Percentiles rank a stretch among this genome's conserved stretches.
phyloP scores from a whole-genome alignment of 2,113 vertebrate species.

The Nansenia antarctica region DNA sequence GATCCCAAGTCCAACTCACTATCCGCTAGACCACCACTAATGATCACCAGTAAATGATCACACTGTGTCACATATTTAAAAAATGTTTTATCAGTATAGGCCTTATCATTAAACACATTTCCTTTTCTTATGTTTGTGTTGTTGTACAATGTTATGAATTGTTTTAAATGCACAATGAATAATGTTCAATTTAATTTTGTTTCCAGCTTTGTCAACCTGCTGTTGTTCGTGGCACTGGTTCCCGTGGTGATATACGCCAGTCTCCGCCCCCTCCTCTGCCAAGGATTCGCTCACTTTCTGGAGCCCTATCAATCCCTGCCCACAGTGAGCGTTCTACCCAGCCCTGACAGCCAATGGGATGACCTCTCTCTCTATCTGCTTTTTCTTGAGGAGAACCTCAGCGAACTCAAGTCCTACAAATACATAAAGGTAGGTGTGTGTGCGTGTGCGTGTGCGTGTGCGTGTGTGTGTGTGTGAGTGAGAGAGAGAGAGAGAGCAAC shows the following conservation, averaged over 20 bases:
- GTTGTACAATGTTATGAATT: too few species aligned
- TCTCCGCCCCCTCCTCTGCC: constrained; percentile 78
- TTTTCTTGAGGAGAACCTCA: constrained; percentile 93
- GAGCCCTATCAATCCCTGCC: constrained; percentile 88
- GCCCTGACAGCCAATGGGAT: constrained; percentile 72
- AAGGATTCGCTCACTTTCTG: constrained; percentile 72
- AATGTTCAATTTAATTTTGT: background rate
- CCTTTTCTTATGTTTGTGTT: too few species aligned
- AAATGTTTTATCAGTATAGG: too few species aligned
- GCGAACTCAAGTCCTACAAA: constrained; percentile 94
- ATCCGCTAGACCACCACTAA: too few species aligned
- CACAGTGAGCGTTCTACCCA: constrained; percentile 79
- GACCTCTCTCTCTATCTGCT: constrained; percentile 91
- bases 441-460: background rate
- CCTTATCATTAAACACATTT: too few species aligned
- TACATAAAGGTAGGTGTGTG: constrained; percentile 81
- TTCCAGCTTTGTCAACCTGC: constrained; percentile 81
- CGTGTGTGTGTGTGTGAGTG: background rate
- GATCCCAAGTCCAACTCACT: too few species aligned
- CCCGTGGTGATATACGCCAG: constrained; percentile 83
- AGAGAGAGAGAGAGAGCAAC: background rate
- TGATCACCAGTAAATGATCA: too few species aligned
- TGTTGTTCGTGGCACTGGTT: constrained; percentile 79
- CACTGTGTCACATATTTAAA: too few species aligned
- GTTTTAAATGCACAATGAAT: background rate